These are phyloP conservation scores for Megaustenia siamemsis DNA, from an alignment of 2,888 invertebrate species.

Conservation along the genomic window DNA sequence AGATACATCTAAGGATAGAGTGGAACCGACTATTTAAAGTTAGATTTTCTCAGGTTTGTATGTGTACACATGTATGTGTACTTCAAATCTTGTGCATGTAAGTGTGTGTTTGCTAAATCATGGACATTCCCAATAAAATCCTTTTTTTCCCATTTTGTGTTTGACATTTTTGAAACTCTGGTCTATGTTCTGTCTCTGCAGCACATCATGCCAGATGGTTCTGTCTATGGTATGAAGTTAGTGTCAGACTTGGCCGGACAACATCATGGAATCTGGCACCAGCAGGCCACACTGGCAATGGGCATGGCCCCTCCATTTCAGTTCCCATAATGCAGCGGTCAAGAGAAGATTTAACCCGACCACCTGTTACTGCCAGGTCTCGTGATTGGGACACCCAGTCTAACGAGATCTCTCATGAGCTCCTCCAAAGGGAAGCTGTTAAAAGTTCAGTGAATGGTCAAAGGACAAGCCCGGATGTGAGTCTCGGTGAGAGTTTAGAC, in stretches of 20 bases:
- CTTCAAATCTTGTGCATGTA: too few relatives aligned
- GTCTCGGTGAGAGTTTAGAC: conserved; percentile 18
- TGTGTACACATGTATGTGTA: too few relatives aligned
- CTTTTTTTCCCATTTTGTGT: too few relatives aligned
- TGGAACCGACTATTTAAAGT: too few relatives aligned
- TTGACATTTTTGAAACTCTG: too few relatives aligned
- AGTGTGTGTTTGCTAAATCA: too few relatives aligned
- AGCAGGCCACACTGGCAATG: conserved; percentile 51
- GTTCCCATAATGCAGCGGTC: conserved; percentile 28
- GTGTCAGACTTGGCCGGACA: conserved; percentile 38
- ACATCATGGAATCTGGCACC: conserved; percentile 48
- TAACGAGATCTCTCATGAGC: not conserved
- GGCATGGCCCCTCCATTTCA: conserved; percentile 46
- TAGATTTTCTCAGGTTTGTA: too few relatives aligned
- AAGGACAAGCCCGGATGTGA: not conserved
- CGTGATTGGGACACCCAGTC: conserved; percentile 34
- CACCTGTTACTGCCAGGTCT: conserved; percentile 23
- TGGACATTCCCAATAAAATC: too few relatives aligned
- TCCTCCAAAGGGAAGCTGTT: not conserved
- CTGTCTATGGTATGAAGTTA: conserved; percentile 54
- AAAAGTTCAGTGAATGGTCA: not conserved
- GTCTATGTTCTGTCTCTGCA: not conserved
- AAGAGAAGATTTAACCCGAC: conserved; percentile 16
- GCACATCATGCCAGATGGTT: conserved; percentile 55
- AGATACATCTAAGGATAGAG: too few relatives aligned